Conservation (phyloP, 2,888 invertebrate genomes). For the Hirudinaria manillensis region DNA sequence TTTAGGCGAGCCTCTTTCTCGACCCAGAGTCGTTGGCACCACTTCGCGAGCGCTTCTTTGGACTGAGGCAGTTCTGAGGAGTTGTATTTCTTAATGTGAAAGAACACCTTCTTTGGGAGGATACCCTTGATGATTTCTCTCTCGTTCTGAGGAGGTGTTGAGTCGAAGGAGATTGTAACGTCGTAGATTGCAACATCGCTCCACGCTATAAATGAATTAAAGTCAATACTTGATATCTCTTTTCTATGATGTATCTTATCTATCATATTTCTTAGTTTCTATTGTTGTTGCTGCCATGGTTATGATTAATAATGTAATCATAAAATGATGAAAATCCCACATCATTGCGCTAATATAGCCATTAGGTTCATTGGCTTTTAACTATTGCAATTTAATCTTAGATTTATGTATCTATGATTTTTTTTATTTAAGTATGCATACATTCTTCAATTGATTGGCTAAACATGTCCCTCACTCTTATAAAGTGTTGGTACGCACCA, state of each 20-base stretch:
- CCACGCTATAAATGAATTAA: conserved; percentile 52
- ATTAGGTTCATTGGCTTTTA: too few relatives aligned
- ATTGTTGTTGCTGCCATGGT: too few relatives aligned
- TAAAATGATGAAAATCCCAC: too few relatives aligned
- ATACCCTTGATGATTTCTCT: conserved; percentile 65
- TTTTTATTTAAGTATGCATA: too few relatives aligned
- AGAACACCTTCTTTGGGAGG: conserved; percentile 70
- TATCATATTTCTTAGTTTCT: neutral
- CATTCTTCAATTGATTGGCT: too few relatives aligned
- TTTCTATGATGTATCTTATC: neutral
- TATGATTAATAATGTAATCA: too few relatives aligned
- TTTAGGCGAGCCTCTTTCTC: conserved; percentile 52
- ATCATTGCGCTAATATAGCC: too few relatives aligned
- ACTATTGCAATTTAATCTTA: too few relatives aligned
- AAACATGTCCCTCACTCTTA: too few relatives aligned
- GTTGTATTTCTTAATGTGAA: conserved; percentile 62
- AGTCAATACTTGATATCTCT: neutral
- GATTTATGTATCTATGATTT: too few relatives aligned
- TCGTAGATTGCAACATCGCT: conserved; percentile 75
- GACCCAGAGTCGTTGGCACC: conserved; percentile 52
- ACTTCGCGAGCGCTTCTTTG: conserved; percentile 42
- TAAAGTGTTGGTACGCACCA: too few relatives aligned
- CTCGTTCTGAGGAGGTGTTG: conserved; percentile 69
- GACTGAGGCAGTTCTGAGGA: conserved; percentile 40
- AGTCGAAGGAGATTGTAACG: conserved; percentile 72